Base-by-base conservation (phyloP, 2,797 vertebrate species). In the Myotis vivesi region DNA sequence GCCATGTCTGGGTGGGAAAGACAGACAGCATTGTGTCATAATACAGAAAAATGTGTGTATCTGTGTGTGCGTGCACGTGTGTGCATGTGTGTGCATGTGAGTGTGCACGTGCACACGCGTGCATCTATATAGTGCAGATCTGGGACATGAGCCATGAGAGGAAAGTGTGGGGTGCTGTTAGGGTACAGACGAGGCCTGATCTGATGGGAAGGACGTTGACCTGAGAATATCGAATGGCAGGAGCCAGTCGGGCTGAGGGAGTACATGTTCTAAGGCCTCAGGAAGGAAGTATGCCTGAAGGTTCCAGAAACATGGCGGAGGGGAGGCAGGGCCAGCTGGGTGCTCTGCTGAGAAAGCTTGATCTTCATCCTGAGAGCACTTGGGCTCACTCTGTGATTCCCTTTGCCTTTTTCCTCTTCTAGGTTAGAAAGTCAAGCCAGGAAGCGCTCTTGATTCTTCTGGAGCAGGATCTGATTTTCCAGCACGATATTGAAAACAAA, bases 341-440 rank as follows among this genome's bases (percentile, higher is more conserved):
- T 25, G 0, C 8, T 38, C 6, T 3, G 22, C 17, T 8, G 3
- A 33, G 55, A 28, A 30, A 11, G 19, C 2, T 20, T 75, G 55
- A 8, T 46, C 75, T 87, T 10, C 30, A 16, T 4, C 41, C 49
- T 19, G 44, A 66, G 75, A 75, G 51, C 16, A 2, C 19, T 7
- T n/a, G 5, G 17, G 6, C 44, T 57, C 7, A 1, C 19, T 80
- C 12, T 22, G 9, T 51, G 15, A 41, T 87, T 87, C 12, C 62
- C 72, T 51, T 87, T 80, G 16, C 44, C 22, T 8, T 82, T 80
- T 82, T 4, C 68, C 87, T 84, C 92, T 88, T 84, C 19, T 84
- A 99, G 99, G 99, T 99, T 93, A 98, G 99, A 96, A 99, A 99
- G 97, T 99, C 99, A 71, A 99, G 99, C 96, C 99, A 99, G 97